A percentile compares a stretch with the other conserved stretches of the same genome.
These are phyloP conservation scores for Vanacampus margaritifer DNA, from an alignment of 2,113 vertebrate genomes.

Conservation along the genomic window DNA sequence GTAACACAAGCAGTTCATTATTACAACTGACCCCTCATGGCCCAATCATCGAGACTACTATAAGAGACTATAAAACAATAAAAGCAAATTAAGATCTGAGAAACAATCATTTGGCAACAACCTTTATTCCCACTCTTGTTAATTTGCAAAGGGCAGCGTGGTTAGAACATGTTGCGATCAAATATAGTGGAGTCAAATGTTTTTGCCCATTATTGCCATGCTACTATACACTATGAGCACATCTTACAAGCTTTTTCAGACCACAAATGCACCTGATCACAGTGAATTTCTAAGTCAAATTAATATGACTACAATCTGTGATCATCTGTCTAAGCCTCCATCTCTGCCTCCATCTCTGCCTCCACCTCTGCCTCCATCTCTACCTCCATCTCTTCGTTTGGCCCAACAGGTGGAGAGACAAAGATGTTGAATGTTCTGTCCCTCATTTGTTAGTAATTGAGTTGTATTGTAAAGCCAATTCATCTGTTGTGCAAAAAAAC, in stretches of 20 bases:
- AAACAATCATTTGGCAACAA: not conserved
- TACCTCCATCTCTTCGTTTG: constrained; percentile 62
- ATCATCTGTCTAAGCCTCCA: constrained; percentile 43
- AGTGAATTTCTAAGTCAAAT: not conserved
- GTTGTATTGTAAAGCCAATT: too few species aligned
- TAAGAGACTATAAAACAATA: not conserved
- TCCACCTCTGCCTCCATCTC: constrained; percentile 52
- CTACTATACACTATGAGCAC: too few species aligned
- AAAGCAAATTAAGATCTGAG: not conserved
- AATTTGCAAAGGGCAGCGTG: not conserved
- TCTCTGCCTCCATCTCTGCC: constrained; percentile 34
- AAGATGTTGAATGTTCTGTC: too few species aligned
- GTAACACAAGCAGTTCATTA: not conserved
- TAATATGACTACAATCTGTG: not conserved
- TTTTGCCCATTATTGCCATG: not conserved
- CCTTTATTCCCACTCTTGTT: not conserved
- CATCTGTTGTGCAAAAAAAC: too few species aligned
- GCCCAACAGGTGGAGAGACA: constrained; percentile 58
- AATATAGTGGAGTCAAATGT: not conserved
- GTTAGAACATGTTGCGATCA: not conserved
- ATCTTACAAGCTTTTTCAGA: too few species aligned
- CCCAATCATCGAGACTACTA: not conserved
- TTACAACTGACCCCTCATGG: not conserved
- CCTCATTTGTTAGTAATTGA: too few species aligned
- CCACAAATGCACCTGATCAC: too few species aligned